These are phyloP conservation scores for Macrosiphum euphorbiae DNA, from an alignment of 2,888 invertebrate genomes.

Conservation along the genomic window DNA sequence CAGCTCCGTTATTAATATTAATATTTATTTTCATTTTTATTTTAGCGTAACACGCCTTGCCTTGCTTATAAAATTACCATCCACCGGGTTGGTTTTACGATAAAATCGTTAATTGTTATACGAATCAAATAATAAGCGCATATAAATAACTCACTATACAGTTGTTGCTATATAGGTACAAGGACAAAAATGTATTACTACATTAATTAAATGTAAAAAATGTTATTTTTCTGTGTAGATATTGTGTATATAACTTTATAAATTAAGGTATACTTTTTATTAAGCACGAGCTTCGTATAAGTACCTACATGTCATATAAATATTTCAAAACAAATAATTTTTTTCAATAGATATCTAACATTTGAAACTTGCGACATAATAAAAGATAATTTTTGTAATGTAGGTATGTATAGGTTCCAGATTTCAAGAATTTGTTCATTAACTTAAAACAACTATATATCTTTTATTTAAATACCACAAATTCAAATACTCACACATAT, in stretches of 20 bases:
- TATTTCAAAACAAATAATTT: not conserved
- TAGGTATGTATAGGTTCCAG: not conserved
- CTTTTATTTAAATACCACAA: not conserved
- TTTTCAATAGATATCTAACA: not conserved
- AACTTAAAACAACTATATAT: not conserved
- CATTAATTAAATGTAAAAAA: not conserved
- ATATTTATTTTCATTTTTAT: conserved; percentile 15
- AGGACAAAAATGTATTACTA: not conserved
- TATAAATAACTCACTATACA: not conserved
- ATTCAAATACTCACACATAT: not conserved
- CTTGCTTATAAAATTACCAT: not conserved
- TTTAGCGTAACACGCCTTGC: not conserved
- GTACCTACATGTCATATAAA: not conserved
- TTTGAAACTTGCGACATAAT: not conserved
- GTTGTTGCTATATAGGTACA: not conserved
- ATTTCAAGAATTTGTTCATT: not conserved
- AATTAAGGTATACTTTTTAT: not conserved
- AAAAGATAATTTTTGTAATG: not conserved
- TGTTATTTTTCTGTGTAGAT: not conserved
- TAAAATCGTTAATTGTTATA: conserved; percentile 46
- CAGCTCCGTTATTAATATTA: conserved; percentile 32
- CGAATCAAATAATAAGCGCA: not conserved
- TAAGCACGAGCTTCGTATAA: not conserved
- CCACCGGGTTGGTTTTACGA: conserved; percentile 40
- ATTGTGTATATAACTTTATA: not conserved